Base-by-base conservation (phyloP, 2,113 vertebrate species). In the Raja brachyura region DNA sequence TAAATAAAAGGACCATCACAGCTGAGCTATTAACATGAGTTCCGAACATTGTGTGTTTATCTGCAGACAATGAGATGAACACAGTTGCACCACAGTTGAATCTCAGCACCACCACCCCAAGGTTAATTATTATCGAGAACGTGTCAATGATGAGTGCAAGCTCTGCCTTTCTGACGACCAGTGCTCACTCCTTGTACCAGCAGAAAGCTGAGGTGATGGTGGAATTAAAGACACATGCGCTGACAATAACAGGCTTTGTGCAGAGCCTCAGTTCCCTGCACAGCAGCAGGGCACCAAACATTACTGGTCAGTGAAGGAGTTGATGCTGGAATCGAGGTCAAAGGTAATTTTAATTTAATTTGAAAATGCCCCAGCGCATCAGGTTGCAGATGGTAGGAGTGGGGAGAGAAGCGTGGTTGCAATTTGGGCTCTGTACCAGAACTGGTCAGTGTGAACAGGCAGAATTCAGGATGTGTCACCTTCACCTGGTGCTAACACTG, bases 1-100 rank as follows among this genome's bases (percentile, higher is more conserved):
- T 13, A 81, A 54, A 54, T 54, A 16, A 8, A 33, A 39, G 77
- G 25, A 16, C 20, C 11, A 11, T 28, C 8, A 48, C 39, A 48
- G 39, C 39, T 48, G 28, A 31, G 31, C 39, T 48, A 48, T 3
- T 14, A 11, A 5, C 13, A 78, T 78, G 77, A 78, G 18, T 16
- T 78, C 76, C n/a, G 31, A 78, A 78, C 18, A 33, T 39, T n/a
- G 39, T 78, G 18, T 78, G 39, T 78, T 78, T 78, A 33, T 78
- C 39, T 78, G 16, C 78, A 81, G 78, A 54, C 54, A 81, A 81
- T 81, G 78, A 81, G 78, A 54, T 81, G 78, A 81, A 81, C 78
- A 81, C 78, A 81, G 54, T 54, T 39, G 20, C 78, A n/a, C n/a
- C 78, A 81, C 78, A 81, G 54, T 54, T 39, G 20, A n/a, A n/a